Conservation (phyloP, 2,888 invertebrate genomes). For the Leistus spinibarbis region DNA sequence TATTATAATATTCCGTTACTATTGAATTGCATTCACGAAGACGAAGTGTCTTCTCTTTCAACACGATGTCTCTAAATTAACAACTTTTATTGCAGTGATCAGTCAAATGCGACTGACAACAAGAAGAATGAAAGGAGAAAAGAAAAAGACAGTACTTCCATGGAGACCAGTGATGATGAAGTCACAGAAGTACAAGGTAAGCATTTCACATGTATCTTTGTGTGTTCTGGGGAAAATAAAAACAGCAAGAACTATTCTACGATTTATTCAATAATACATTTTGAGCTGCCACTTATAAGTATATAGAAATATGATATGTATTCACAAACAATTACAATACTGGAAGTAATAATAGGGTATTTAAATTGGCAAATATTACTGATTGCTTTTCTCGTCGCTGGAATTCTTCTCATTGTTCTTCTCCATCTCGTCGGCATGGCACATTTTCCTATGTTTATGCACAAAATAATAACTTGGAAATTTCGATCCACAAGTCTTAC, state of each 20-base stretch:
- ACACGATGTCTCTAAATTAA: not conserved
- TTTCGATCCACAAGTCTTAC: slow-evolving; percentile 90
- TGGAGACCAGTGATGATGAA: slow-evolving; percentile 66
- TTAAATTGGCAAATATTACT: slow-evolving; percentile 50
- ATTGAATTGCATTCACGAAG: not conserved
- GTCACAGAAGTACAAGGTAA: slow-evolving; percentile 62
- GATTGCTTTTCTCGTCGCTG: slow-evolving; percentile 45
- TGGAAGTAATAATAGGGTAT: not conserved
- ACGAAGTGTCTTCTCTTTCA: too few relatives aligned
- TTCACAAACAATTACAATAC: not conserved
- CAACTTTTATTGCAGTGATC: slow-evolving; percentile 53
- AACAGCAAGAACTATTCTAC: not conserved
- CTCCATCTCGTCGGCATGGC: slow-evolving; percentile 72
- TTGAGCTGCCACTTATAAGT: not conserved
- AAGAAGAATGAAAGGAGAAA: slow-evolving; percentile 66
- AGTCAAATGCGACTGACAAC: slow-evolving; percentile 60
- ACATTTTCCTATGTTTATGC: slow-evolving; percentile 86
- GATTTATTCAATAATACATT: not conserved
- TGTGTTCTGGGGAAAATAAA: not conserved
- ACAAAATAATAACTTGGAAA: slow-evolving; percentile 95
- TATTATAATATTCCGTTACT: not conserved
- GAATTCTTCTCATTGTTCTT: slow-evolving; percentile 49
- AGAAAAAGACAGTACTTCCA: slow-evolving; percentile 59
- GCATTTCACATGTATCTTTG: slow-evolving; percentile 45
- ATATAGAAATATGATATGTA: slow-evolving; percentile 1